Evolutionary conservation across 1,140 invertebrate species (phyloP).

Genomic region (Hydropsyche tenuis): DNA sequence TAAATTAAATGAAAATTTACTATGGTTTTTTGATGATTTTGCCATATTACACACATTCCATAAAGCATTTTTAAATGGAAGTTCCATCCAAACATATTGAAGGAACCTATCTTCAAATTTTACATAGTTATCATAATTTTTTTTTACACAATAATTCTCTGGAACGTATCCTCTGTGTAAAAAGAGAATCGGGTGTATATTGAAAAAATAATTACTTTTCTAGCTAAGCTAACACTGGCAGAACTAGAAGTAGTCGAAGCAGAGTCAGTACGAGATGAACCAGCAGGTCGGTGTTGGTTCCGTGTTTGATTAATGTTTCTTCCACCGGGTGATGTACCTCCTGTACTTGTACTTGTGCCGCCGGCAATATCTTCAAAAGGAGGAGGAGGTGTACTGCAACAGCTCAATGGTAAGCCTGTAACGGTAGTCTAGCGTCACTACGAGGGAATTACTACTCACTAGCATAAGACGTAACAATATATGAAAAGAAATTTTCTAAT

Average conservation of each 20-base stretch:
- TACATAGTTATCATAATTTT: neutral
- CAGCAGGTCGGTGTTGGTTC: conserved; percentile 59
- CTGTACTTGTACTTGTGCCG: conserved; percentile 65
- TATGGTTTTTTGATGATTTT: no score
- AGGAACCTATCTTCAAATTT: neutral
- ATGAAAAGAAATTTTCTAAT: neutral
- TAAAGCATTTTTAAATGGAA: no score
- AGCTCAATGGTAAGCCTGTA: conserved; percentile 60
- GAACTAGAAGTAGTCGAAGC: conserved; percentile 50
- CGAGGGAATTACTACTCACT: conserved; percentile 23
- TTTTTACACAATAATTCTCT: no score
- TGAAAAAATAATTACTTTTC: conserved; percentile 33
- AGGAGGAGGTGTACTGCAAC: conserved; percentile 87
- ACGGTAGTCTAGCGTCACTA: conserved; percentile 41
- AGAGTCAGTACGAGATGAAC: conserved; percentile 57
- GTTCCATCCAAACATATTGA: no score
- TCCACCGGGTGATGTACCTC: conserved; percentile 61
- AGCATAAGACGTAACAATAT: neutral
- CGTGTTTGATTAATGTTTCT: conserved; percentile 54
- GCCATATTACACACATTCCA: no score
- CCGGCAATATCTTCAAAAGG: conserved; percentile 80
- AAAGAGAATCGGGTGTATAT: neutral
- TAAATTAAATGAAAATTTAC: neutral
- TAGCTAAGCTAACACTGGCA: conserved; percentile 46
- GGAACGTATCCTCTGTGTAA: no score